A percentile compares a stretch with the other conserved stretches of the same genome.
Conservation (phyloP, 2,888 invertebrate species). For the Tolmerus cingulatus region DNA sequence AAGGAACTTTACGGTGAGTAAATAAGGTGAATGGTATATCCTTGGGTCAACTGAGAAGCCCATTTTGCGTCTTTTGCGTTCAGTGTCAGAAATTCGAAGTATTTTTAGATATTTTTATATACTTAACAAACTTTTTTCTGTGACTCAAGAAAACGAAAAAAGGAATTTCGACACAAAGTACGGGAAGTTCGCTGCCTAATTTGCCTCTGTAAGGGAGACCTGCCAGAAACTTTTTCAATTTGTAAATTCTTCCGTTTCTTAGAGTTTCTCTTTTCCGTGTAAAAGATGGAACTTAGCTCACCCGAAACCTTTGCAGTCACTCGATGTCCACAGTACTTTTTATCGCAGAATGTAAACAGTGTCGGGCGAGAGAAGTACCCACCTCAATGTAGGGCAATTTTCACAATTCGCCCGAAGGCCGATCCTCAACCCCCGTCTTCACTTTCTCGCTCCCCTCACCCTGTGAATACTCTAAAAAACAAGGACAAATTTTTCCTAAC, state of each 20-base stretch:
- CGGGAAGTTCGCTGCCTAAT: neutral
- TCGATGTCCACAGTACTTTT: neutral
- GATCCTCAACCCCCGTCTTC: neutral
- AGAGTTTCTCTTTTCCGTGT: neutral
- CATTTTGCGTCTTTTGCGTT: neutral
- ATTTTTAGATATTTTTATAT: neutral
- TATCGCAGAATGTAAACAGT: neutral
- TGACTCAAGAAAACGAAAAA: neutral
- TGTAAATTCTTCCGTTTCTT: constrained; percentile 6
- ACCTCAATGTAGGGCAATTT: neutral
- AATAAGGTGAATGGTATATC: neutral
- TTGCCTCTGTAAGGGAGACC: neutral
- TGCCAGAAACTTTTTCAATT: constrained; percentile 19
- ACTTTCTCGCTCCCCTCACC: neutral
- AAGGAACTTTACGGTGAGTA: neutral
- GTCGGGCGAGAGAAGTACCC: neutral
- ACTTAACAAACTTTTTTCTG: neutral
- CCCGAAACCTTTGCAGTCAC: neutral
- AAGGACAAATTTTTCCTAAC: neutral
- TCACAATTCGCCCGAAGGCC: neutral
- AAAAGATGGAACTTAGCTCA: neutral
- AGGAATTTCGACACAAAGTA: neutral
- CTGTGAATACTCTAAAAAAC: neutral
- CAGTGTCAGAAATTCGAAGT: neutral
- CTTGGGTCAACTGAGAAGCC: neutral